phyloP scores from a whole-genome alignment of 2,888 invertebrate genomes.

The Eupsilia transversa region DNA sequence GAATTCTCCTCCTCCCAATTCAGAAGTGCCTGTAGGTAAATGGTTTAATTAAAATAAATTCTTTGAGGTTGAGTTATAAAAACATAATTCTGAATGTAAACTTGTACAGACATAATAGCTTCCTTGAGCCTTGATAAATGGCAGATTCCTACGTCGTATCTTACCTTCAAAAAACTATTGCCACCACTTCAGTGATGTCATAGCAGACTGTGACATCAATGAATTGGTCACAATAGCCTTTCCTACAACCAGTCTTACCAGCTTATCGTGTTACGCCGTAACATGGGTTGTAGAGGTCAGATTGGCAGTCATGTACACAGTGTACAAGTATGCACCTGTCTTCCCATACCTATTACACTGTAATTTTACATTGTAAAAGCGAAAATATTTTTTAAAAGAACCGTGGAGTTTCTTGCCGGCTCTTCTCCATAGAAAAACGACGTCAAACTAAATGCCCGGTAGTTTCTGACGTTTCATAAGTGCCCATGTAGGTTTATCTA shows the following conservation, averaged over 20 bases:
- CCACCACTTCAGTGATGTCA: background rate
- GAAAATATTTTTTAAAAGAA: background rate
- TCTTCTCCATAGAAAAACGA: background rate
- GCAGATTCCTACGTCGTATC: background rate
- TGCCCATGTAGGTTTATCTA: background rate
- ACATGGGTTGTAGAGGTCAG: background rate
- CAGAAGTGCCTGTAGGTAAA: background rate
- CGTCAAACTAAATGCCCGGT: too few relatives aligned
- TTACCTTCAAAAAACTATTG: slow-evolving; percentile 1
- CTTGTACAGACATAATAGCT: background rate
- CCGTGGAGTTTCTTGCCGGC: background rate
- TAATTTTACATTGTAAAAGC: background rate
- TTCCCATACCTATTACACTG: background rate
- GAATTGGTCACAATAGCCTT: background rate
- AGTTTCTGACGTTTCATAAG: background rate
- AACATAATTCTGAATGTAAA: background rate
- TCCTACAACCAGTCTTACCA: background rate
- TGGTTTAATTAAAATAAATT: background rate
- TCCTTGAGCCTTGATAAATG: background rate
- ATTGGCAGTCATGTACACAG: too few relatives aligned
- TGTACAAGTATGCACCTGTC: background rate
- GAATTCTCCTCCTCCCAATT: too few relatives aligned
- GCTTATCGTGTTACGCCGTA: background rate
- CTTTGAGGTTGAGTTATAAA: background rate
- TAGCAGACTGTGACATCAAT: background rate